Percentiles rank a stretch among this genome's conserved stretches.
Conservation (phyloP, 2,113 vertebrate genomes). For the Dicentrarchus labrax region DNA sequence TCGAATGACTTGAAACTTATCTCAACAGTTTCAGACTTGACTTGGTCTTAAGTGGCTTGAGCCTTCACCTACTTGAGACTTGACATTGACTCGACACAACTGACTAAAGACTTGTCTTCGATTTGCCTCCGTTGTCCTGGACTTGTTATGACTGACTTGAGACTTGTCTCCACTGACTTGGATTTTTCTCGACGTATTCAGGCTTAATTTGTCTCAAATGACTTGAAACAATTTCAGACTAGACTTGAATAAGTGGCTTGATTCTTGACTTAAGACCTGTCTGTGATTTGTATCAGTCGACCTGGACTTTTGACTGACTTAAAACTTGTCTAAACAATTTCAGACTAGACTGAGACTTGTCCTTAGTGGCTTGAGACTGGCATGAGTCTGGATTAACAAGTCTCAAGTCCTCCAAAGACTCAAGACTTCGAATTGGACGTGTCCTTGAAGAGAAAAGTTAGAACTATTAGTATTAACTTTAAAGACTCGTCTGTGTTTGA, state of each 20-base stretch:
- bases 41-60: too few relatives aligned
- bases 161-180: background rate
- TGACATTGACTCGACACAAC: too few relatives aligned
- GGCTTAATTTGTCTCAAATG: too few relatives aligned
- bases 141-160: background rate
- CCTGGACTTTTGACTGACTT: too few relatives aligned
- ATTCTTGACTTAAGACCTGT: too few relatives aligned
- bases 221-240: too few relatives aligned
- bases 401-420: background rate
- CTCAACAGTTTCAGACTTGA: background rate
- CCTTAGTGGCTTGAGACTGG: background rate
- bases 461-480: background rate
- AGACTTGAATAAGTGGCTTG: too few relatives aligned
- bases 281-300: too few relatives aligned
- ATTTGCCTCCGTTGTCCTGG: too few relatives aligned
- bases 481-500: background rate
- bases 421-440: background rate
- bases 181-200: too few relatives aligned
- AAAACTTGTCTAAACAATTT: background rate
- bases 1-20: background rate
- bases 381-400: too few relatives aligned
- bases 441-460: background rate
- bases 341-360: background rate
- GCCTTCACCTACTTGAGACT: too few relatives aligned
- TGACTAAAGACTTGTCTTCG: background rate